Base-by-base conservation (phyloP, 2,888 invertebrate genomes). In the Scotopteryx bipunctaria region DNA sequence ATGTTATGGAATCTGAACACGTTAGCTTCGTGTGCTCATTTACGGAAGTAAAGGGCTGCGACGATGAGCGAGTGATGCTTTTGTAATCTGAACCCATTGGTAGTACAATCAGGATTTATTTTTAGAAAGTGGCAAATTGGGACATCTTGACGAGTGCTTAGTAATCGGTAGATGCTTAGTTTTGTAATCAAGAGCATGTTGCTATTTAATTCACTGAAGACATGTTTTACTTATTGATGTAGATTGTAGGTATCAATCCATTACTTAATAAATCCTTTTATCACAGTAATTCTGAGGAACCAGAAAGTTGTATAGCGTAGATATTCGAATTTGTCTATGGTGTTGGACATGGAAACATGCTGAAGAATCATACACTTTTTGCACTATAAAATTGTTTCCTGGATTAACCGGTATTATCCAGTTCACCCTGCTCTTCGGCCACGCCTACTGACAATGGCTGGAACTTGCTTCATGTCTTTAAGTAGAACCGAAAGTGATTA, bases 1-100 rank as follows among this genome's bases (percentile, higher is more conserved):
- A 54, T 36, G 57, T 64, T 72, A 61, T 53, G 58, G 45, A 67
- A 51, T 63, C 69, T 21, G 43, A 63, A 58, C 71, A 71, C 69
- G 70, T 66, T 61, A 41, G 23, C 46, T 46, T 51, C 11, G 52
- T 69, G 55, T 63, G 52, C 40, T 49, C 53, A 57, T 32, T 57
- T 51, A 29, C 66, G 69, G 71, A 69, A 67, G 61, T 27, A 43
- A 55, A 59, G 56, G 59, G 61, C 57, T 51, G 27, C 17, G 35
- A 58, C 37, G 43, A 43, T 33, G n/a, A n/a, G n/a, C n/a, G n/a
- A n/a, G n/a, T n/a, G n/a, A n/a, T 59, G 35, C 43, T 50, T 56
- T 60, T 40, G 41, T 41, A 44, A 43, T 40, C 3, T 11, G 21
- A 40, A 41, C 33, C 35, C 29, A 25, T 32, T 35, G 19, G 21